phyloP scores from a whole-genome alignment of 2,888 invertebrate species.

The Meta bourneti region DNA sequence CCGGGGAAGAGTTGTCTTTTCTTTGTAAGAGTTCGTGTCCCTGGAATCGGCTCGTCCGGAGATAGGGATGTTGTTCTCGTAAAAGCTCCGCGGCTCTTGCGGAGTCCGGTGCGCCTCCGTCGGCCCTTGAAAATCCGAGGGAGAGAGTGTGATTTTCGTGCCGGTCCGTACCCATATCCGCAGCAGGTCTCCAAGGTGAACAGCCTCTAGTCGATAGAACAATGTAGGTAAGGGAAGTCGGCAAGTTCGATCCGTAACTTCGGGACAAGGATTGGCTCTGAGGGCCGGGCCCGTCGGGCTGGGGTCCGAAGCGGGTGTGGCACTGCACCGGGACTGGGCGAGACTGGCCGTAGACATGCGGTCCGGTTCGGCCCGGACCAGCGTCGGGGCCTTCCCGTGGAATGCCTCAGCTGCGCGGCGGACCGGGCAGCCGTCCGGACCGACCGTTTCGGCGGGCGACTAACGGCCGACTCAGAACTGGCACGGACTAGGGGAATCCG shows the following conservation, averaged over 20 bases:
- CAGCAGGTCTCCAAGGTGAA: slow-evolving; percentile 89
- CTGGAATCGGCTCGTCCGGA: slow-evolving; percentile 81
- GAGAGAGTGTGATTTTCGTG: slow-evolving; percentile 72
- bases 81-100: slow-evolving; percentile 81
- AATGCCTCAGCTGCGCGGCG: slow-evolving; percentile 79
- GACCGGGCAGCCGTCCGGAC: slow-evolving; percentile 11
- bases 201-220: slow-evolving; percentile 86
- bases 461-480: slow-evolving; percentile 79
- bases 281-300: slow-evolving; percentile 85
- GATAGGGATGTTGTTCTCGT: slow-evolving; percentile 80
- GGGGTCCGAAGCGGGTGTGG: slow-evolving; percentile 81
- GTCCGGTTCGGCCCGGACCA: slow-evolving; percentile 78
- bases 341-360: background rate
- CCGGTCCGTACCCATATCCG: slow-evolving; percentile 83
- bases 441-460: slow-evolving; percentile 72
- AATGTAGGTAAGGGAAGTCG: slow-evolving; percentile 87
- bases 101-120: slow-evolving; percentile 79
- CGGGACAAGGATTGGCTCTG: slow-evolving; percentile 88
- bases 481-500: slow-evolving; percentile 81
- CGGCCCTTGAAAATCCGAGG: slow-evolving; percentile 78
- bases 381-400: slow-evolving; percentile 79
- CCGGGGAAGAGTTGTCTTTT: slow-evolving; percentile 82
- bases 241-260: slow-evolving; percentile 84
- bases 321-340: no score
- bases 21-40: slow-evolving; percentile 81